Percentiles rank a stretch among this genome's conserved stretches.
phyloP scores from a whole-genome alignment of 35 echinoderm and acorn worm species.

The Heliocidaris erythrogramma region DNA sequence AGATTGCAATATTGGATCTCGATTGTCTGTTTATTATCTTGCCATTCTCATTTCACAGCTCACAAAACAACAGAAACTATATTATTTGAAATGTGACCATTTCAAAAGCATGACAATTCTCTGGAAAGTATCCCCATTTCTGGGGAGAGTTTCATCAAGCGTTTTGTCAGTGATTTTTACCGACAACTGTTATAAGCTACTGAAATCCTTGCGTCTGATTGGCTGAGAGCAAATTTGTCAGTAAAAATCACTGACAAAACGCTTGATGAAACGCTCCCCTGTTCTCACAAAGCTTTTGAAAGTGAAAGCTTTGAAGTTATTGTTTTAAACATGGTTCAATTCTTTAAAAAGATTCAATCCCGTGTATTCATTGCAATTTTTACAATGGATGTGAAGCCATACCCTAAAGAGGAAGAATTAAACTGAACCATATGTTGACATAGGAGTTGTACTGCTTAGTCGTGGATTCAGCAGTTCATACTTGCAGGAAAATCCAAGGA shows the following conservation, averaged over 20 bases:
- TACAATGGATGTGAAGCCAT: neutral
- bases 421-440: neutral
- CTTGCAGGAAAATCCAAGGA: neutral
- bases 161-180: too few species aligned
- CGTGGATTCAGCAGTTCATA: neutral
- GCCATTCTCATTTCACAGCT: neutral
- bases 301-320: neutral
- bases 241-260: too few species aligned
- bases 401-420: neutral
- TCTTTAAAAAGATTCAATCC: neutral
- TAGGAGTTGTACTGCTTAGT: neutral
- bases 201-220: too few species aligned
- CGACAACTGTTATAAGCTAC: too few species aligned
- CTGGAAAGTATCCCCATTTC: neutral
- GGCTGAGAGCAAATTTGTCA: too few species aligned
- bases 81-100: neutral
- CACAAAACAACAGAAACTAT: neutral
- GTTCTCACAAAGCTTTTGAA: neutral
- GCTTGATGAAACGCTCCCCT: too few species aligned
- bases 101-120: neutral
- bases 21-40: neutral
- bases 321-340: neutral
- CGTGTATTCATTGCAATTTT: neutral
- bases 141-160: too few species aligned
- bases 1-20: neutral